Evolutionary conservation across 1,140 invertebrate genomes (phyloP), one percentile per base, ranked within the genome.

Genomic region (Drosophila fuyamai): DNA sequence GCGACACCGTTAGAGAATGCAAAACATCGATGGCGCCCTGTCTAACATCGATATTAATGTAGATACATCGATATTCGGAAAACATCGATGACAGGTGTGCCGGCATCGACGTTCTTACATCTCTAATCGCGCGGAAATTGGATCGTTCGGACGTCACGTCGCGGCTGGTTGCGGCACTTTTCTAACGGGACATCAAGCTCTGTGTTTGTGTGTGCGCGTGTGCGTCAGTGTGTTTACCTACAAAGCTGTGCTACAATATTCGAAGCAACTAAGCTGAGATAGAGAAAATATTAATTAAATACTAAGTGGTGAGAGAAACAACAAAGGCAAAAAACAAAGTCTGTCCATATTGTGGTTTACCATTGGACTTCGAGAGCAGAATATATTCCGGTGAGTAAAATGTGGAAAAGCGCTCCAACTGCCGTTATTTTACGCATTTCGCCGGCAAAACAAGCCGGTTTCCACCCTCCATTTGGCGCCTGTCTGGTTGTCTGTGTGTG

Each of bases 361-460:
- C 29, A 41, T 47, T 47, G 7, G 55, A 50, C 48, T 13, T 40
- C 48, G 36, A 51, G 43, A 75, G 40, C 47, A 35, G 36, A 53
- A 48, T 58, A 54, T 55, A 62, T 40, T 57, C 82, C 68, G 81
- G 81, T 85, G 66, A 86, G 82, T 81, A 51, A 59, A 76, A 62
- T 38, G 23, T 36, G 57, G 41, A 62, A 29, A 55, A 47, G 63
- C 63, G 68, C 67, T 68, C 47, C 61, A 55, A 59, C 51, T 67
- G 18, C 13, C 63, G 73, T 68, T 77, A 76, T 77, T 83, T 70
- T 47, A 44, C 53, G 72, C 76, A 84, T 66, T 53, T 86, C 62
- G 82, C 82, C 82, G 82, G 82, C 79, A 86, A 68, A 86, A 86
- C 82, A 86, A 86, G 78, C 67, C 62, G 47, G 59, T 32, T 41